Percentiles rank a stretch among this genome's conserved stretches.
phyloP scores from a whole-genome alignment of 1,140 invertebrate genomes.

The Whitmania pigra region DNA sequence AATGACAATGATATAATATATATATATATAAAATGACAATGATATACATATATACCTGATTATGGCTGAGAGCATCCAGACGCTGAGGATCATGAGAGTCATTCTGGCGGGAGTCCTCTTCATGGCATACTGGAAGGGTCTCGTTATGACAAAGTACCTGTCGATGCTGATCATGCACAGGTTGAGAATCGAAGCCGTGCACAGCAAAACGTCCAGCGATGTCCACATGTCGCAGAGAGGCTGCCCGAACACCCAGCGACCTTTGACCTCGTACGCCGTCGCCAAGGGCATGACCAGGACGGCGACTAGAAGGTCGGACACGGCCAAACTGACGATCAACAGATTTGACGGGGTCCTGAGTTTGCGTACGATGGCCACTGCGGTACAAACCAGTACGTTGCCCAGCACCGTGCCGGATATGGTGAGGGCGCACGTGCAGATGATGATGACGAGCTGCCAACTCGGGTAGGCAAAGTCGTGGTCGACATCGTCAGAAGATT shows the following conservation, averaged over 20 bases:
- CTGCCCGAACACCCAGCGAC: constrained; percentile 43
- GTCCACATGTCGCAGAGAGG: constrained; percentile 46
- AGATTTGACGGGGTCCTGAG: constrained; percentile 54
- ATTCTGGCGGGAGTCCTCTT: constrained; percentile 42
- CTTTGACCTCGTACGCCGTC: constrained; percentile 37
- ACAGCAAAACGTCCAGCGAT: constrained; percentile 47
- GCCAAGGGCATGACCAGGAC: constrained; percentile 59
- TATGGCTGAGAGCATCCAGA: constrained; percentile 44
- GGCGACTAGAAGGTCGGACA: constrained; percentile 60
- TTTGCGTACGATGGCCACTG: constrained; percentile 44
- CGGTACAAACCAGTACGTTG: constrained; percentile 46
- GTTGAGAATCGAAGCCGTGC: constrained; percentile 48
- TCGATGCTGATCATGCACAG: constrained; percentile 48
- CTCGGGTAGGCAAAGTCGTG: constrained; percentile 4
- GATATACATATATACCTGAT: too few species aligned
- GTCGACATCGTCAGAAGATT: not conserved
- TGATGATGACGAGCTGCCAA: constrained; percentile 1
- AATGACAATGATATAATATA: too few species aligned
- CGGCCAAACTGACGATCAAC: constrained; percentile 58
- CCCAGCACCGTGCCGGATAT: constrained; percentile 29
- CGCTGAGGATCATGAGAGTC: constrained; percentile 42
- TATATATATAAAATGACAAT: too few species aligned
- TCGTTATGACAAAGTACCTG: constrained; percentile 48
- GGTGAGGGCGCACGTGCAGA: constrained; percentile 1
- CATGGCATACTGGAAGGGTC: constrained; percentile 46